Evolutionary conservation across 1,140 invertebrate genomes (phyloP).

Genomic region (Drosophila persimilis): DNA sequence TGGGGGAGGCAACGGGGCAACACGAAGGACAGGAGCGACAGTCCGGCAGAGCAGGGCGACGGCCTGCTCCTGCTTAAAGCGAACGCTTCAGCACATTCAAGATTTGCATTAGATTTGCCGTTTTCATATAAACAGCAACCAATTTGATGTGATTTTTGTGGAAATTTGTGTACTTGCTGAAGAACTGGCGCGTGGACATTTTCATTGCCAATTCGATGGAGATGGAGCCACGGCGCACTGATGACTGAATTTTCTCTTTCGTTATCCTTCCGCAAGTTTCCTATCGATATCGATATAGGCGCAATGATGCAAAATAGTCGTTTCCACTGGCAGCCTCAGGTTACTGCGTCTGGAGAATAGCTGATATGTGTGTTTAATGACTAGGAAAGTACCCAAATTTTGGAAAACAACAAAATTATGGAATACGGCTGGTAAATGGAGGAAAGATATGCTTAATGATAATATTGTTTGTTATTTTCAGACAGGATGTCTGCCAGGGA

Average conservation of each 20-base stretch:
- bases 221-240: slow-evolving; percentile 50
- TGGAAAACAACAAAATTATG: too few relatives aligned
- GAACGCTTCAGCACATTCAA: slow-evolving; percentile 79
- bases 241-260: slow-evolving; percentile 75
- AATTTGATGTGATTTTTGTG: slow-evolving; percentile 82
- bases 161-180: slow-evolving; percentile 79
- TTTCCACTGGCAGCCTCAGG: too few relatives aligned
- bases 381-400: too few relatives aligned
- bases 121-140: slow-evolving; percentile 83
- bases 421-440: too few relatives aligned
- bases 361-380: too few relatives aligned
- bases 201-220: slow-evolving; percentile 75
- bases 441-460: too few relatives aligned
- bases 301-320: too few relatives aligned
- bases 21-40: slow-evolving; percentile 6
- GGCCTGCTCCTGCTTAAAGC: slow-evolving; percentile 63
- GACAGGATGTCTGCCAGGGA: neutral
- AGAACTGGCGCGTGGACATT: slow-evolving; percentile 75
- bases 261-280: too few relatives aligned
- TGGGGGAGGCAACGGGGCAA: slow-evolving; percentile 11
- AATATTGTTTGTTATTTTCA: neutral
- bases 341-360: too few relatives aligned
- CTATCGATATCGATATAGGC: too few relatives aligned
- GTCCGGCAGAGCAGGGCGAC: slow-evolving; percentile 8
- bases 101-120: slow-evolving; percentile 82